Percentiles rank a stretch among this genome's conserved stretches.
Conservation (phyloP, 2,113 vertebrate genomes). For the Hippolais icterina region DNA sequence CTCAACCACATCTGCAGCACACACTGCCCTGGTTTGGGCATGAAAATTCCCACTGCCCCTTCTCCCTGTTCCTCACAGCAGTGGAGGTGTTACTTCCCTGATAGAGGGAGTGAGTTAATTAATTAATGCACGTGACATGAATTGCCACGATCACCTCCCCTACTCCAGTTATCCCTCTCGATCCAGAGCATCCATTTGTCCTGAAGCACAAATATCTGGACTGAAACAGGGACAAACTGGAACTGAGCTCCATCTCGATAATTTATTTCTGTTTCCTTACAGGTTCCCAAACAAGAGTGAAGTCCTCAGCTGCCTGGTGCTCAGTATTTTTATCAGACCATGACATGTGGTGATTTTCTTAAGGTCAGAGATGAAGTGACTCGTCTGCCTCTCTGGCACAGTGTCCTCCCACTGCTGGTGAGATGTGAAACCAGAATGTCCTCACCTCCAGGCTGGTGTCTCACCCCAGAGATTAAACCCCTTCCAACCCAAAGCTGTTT, state of each 20-base stretch:
- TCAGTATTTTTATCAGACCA: not conserved
- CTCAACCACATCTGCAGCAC: not conserved
- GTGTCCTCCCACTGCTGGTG: not conserved
- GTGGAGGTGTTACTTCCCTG: not conserved
- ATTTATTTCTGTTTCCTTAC: not conserved
- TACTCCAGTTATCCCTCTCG: not conserved
- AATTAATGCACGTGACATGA: not conserved
- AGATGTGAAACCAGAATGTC: not conserved
- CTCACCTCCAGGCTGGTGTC: not conserved
- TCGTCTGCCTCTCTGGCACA: not conserved
- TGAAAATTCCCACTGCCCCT: not conserved
- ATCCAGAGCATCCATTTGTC: not conserved
- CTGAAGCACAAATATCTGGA: not conserved
- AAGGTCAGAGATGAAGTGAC: not conserved
- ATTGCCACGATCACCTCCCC: not conserved
- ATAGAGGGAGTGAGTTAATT: not conserved
- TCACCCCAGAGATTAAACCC: not conserved
- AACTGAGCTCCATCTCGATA: not conserved
- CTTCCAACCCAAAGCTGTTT: not conserved
- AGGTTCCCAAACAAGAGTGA: not conserved
- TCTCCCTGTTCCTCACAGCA: not conserved
- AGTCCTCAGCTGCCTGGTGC: fast-evolving
- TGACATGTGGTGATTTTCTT: not conserved
- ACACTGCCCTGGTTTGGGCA: not conserved
- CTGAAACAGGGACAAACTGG: not conserved